Evolutionary conservation across 2,888 invertebrate genomes (phyloP), one percentile per base, ranked within the genome.

Genomic region (Leptinotarsa tumamoca): DNA sequence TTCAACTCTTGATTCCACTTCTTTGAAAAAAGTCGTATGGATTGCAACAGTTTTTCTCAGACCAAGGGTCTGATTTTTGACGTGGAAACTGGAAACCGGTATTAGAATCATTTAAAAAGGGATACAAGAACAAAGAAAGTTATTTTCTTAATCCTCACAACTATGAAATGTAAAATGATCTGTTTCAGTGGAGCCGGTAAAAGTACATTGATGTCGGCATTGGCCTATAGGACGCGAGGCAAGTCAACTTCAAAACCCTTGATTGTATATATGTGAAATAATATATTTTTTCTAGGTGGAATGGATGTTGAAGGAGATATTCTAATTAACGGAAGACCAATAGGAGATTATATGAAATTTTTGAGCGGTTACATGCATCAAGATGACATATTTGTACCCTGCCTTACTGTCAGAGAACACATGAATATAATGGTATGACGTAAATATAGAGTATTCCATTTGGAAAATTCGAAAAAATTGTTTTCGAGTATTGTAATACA

Each of bases 301-400:
- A 91, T 94, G 4, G 89, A 93, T 18, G 91, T 94, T 3, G 94
- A 95, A 83, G 96, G 96, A 3, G 94, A 95, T 75, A 93, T 96
- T 77, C 89, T 93, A n/a, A 92, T 95, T 84, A 95, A 96, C 86
- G 95, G 96, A 0, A 87, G 91, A 51, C 90, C 91, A 1, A 90
- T 94, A 15, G 93, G 93, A 3, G 91, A 92, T 74, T 95, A 93
- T 85, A 95, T 96, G 94, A 93, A 94, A 84, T 91, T 92, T 73
- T 91, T 95, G 78, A 95, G 95, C 82, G 97, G 96, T 0, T 98
- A 94, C 88, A 95, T 98, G 90, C 95, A 97, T 82, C 98, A 98
- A 87, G 95, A 97, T 79, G 97, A 98, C 85, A 90, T 97, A 68
- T 97, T 98, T 84, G 93, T 96, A 7, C 94, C 94, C 4, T 92